Percentiles rank a stretch among this genome's conserved stretches.
Conservation (phyloP, 2,888 invertebrate genomes). For the Melanargia galathea region DNA sequence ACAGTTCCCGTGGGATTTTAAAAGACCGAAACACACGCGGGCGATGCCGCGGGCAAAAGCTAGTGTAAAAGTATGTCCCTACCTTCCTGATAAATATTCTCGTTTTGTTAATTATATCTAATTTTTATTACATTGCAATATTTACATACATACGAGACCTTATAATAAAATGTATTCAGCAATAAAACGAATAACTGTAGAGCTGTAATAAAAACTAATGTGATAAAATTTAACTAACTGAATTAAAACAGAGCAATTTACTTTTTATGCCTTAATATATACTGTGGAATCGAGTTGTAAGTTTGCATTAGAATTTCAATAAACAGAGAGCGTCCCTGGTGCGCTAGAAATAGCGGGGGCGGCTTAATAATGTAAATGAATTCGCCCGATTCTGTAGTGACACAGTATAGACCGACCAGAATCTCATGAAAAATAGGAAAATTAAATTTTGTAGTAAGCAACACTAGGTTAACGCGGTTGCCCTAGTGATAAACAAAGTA, state of each 20-base stretch:
- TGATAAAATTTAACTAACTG: neutral
- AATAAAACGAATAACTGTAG: neutral
- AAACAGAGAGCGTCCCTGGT: constrained; percentile 49
- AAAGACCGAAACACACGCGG: too few species aligned
- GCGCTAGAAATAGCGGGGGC: constrained; percentile 59
- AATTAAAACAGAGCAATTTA: constrained; percentile 24
- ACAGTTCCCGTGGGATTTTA: too few species aligned
- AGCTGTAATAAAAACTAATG: neutral
- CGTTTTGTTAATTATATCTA: too few species aligned
- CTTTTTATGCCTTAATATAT: constrained; percentile 24
- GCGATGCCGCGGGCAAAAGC: too few species aligned
- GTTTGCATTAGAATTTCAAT: constrained; percentile 35
- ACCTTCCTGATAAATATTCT: too few species aligned
- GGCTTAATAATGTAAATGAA: constrained; percentile 70
- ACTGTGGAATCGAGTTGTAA: too few species aligned
- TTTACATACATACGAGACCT: constrained; percentile 8
- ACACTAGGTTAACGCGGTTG: too few species aligned
- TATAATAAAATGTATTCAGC: constrained; percentile 1
- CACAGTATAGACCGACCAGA: too few species aligned
- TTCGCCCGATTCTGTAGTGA: constrained; percentile 59
- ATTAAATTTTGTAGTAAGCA: too few species aligned
- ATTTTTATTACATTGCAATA: neutral
- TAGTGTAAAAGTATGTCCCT: too few species aligned
- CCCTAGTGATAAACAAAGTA: too few species aligned
- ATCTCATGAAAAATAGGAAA: too few species aligned